Percentiles rank a stretch among this genome's conserved stretches.
phyloP scores from a whole-genome alignment of 2,113 vertebrate species.

The Globicephala melas region DNA sequence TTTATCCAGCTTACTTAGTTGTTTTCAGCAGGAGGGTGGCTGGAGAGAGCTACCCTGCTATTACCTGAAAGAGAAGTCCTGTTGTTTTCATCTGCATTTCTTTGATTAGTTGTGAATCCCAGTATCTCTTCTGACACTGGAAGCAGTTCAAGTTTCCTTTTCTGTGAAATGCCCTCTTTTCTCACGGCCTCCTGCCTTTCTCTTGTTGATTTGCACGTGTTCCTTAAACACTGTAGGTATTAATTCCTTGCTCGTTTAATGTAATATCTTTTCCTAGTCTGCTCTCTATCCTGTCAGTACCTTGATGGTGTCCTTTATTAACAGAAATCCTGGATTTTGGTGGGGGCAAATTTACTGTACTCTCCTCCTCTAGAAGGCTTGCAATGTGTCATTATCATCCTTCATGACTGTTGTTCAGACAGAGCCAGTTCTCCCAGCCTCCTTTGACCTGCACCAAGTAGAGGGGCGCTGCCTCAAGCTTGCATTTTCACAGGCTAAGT shows the following conservation, averaged over 20 bases:
- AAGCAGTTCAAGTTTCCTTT: not conserved
- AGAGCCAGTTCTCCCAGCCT: not conserved
- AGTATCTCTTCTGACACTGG: not conserved
- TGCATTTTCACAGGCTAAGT: not conserved
- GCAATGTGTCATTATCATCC: not conserved
- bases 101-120: not conserved
- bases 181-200: not conserved
- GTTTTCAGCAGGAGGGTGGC: not conserved
- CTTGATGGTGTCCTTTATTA: not conserved
- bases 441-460: not conserved
- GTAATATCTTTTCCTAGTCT: not conserved
- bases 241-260: not conserved
- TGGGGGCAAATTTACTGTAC: not conserved
- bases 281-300: not conserved
- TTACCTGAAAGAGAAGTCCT: not conserved
- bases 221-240: not conserved
- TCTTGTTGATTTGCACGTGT: not conserved
- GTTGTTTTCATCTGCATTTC: conserved; percentile 25
- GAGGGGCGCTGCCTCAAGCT: not conserved
- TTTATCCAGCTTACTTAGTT: not conserved
- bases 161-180: not conserved
- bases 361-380: not conserved
- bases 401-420: not conserved
- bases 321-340: not conserved
- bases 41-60: not conserved